phyloP scores from a whole-genome alignment of 2,888 invertebrate species.

The Chironomus riparius region DNA sequence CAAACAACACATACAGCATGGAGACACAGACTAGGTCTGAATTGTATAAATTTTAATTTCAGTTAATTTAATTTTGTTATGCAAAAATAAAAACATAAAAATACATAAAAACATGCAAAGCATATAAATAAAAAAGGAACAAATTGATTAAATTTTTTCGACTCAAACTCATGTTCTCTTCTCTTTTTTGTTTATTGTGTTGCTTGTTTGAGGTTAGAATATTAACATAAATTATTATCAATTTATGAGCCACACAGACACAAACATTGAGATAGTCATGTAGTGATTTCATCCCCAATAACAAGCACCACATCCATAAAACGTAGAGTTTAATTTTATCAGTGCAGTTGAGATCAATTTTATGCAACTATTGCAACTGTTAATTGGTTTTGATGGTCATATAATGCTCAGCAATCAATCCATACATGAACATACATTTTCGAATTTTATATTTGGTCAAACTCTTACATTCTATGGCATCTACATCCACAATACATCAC shows the following conservation, averaged over 20 bases:
- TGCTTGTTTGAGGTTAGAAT: slow-evolving; percentile 7
- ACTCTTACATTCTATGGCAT: too few relatives aligned
- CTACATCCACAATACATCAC: too few relatives aligned
- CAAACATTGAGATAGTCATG: neutral
- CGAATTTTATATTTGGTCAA: neutral
- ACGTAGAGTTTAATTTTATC: neutral
- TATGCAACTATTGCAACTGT: neutral
- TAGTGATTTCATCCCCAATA: neutral
- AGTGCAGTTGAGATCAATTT: neutral
- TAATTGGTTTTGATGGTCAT: slow-evolving; percentile 26
- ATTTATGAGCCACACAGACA: neutral
- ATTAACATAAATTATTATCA: slow-evolving; percentile 21
- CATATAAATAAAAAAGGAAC: neutral
- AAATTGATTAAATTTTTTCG: neutral
- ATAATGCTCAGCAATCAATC: slow-evolving; percentile 20
- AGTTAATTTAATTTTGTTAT: neutral
- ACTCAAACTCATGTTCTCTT: neutral
- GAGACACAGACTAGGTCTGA: too few relatives aligned
- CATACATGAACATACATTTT: neutral
- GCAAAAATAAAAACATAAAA: too few relatives aligned
- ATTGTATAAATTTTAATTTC: too few relatives aligned
- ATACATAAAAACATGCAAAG: neutral
- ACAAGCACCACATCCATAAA: neutral
- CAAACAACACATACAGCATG: neutral
- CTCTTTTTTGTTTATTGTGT: neutral